Evolutionary conservation across 53 echinoderm and acorn worm genomes (phyloP), one percentile per base, ranked within the genome.

Genomic region (Arbacia lixula): DNA sequence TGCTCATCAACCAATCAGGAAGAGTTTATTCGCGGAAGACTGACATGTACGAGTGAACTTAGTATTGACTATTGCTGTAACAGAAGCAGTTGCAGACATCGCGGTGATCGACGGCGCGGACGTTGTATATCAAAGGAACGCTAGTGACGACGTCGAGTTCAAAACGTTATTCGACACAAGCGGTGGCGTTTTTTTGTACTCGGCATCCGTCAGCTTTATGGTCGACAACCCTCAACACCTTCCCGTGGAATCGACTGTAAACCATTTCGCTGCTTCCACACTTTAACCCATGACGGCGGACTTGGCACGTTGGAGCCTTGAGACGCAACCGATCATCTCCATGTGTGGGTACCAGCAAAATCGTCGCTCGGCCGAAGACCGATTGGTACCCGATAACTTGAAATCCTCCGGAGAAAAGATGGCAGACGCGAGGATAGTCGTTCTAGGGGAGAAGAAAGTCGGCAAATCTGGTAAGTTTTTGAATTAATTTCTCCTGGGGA

Each of bases 381-480:
- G 82, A 61, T 3, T 63, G 43, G 82, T 63, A 64, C 78, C 57
- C 57, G 82, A 81, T 27, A 63, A 46, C 77, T 57, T 77, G 77
- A 77, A 77, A 40, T n/a, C 82, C 26, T 4, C 64, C 1, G 82
- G 82, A 1, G 82, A 81, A 31, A 81, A 82, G 60, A 82, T 81
- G 80, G 87, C 60, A 41, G 87, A 87, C 69, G 87, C 87, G 4
- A 67, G 71, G 14, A 87, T 87, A 12, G 71, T 87, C 25, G 87
- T 87, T 11, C 61, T 87, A 1, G 87, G 87, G 33, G 87, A 80
- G 37, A 81, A 87, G 69, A 87, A 69, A 51, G 87, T 87, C 69
- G 87, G 87, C 16, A 87, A 87, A 72, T 81, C 87, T 30, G 87
- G 87, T 87, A 24, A 87, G 87, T 86, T 69, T 43, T 6, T n/a